phyloP scores from a whole-genome alignment of 2,797 vertebrate genomes.

The Galago senegalensis region DNA sequence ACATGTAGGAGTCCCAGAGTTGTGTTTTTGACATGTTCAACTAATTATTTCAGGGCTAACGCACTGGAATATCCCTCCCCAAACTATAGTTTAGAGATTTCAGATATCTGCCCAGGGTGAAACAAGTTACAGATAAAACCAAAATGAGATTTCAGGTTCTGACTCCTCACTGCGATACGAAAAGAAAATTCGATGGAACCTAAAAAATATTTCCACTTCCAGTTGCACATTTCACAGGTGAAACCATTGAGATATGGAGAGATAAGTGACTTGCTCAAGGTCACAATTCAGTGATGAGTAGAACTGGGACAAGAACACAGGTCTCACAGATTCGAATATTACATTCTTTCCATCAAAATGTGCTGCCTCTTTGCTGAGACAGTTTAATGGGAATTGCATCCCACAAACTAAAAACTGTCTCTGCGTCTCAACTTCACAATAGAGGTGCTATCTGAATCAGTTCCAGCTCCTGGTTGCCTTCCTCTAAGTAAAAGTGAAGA shows the following conservation, averaged over 20 bases:
- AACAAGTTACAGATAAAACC: background rate
- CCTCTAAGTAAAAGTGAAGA: background rate
- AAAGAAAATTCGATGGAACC: background rate
- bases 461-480: background rate
- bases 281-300: background rate
- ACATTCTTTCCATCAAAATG: background rate
- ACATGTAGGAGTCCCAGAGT: background rate
- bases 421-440: background rate
- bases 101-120: background rate
- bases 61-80: background rate
- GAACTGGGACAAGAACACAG: background rate
- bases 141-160: background rate
- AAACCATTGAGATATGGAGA: background rate
- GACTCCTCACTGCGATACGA: background rate
- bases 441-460: background rate
- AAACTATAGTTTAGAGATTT: background rate
- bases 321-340: background rate
- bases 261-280: background rate
- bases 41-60: background rate
- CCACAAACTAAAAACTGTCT: background rate
- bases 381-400: background rate
- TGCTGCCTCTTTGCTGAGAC: background rate
- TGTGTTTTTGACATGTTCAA: background rate
- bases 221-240: background rate
- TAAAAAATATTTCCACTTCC: background rate